Conservation (phyloP, 2,888 invertebrate species). For the Leptinotarsa rubiginosa region DNA sequence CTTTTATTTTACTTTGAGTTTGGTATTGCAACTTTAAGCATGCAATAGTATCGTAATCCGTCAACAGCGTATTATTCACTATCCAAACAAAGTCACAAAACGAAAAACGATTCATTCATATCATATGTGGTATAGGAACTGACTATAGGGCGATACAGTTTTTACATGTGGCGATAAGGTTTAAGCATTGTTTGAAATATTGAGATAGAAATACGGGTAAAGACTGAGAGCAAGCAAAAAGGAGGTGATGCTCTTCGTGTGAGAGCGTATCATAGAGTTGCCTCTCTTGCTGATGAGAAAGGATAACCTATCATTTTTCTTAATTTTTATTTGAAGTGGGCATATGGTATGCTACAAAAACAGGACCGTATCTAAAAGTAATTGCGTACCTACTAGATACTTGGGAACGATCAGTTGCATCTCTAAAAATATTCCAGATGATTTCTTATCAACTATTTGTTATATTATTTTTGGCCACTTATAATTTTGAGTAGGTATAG, state of each 20-base stretch:
- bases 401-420: too few relatives aligned
- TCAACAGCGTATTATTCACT: slow-evolving; percentile 11
- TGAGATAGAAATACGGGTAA: not conserved
- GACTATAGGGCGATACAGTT: not conserved
- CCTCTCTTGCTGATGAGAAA: not conserved
- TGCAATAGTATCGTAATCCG: not conserved
- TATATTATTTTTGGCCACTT: too few relatives aligned
- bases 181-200: not conserved
- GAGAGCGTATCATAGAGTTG: not conserved
- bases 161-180: not conserved
- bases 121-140: slow-evolving; percentile 4
- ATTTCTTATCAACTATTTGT: too few relatives aligned
- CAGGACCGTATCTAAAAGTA: too few relatives aligned
- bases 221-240: not conserved
- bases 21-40: not conserved
- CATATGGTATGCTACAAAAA: too few relatives aligned
- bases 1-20: not conserved
- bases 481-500: too few relatives aligned
- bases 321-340: not conserved
- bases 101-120: slow-evolving; percentile 13
- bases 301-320: not conserved
- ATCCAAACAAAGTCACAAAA: slow-evolving; percentile 15
- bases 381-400: too few relatives aligned
- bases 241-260: not conserved
- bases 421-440: too few relatives aligned